Conservation (phyloP, 2,113 vertebrate species). For the Callithrix jacchus region DNA sequence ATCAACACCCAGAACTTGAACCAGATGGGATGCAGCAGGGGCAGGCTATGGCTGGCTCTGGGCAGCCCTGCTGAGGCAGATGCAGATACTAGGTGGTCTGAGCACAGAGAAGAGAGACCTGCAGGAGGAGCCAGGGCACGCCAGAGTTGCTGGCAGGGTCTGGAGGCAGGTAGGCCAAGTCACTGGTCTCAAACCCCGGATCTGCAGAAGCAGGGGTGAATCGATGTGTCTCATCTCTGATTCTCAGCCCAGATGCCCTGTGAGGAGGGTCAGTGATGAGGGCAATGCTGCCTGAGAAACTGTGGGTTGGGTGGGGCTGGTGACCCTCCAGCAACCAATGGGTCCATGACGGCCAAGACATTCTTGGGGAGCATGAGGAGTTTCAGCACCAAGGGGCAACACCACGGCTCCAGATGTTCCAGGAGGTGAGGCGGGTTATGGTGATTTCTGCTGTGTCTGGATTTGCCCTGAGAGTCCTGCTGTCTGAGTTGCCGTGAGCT, state of each 20-base stretch:
- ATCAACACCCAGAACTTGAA: constrained; percentile 81
- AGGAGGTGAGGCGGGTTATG: not conserved
- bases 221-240: not conserved
- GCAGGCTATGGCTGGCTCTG: not conserved
- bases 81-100: not conserved
- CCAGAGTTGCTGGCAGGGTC: not conserved
- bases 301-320: not conserved
- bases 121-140: not conserved
- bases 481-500: not conserved
- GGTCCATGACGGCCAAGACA: not conserved
- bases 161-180: not conserved
- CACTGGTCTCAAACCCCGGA: not conserved
- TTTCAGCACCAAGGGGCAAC: not conserved
- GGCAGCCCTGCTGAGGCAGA: not conserved
- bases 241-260: not conserved
- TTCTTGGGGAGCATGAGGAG: not conserved
- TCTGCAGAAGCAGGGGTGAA: not conserved
- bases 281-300: not conserved
- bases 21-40: not conserved
- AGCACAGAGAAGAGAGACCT: not conserved
- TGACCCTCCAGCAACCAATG: not conserved
- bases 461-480: not conserved
- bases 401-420: not conserved
- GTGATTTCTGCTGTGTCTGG: not conserved
- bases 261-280: not conserved